Evolutionary conservation across 2,797 vertebrate genomes (phyloP).

Genomic region (Natrix natrix): DNA sequence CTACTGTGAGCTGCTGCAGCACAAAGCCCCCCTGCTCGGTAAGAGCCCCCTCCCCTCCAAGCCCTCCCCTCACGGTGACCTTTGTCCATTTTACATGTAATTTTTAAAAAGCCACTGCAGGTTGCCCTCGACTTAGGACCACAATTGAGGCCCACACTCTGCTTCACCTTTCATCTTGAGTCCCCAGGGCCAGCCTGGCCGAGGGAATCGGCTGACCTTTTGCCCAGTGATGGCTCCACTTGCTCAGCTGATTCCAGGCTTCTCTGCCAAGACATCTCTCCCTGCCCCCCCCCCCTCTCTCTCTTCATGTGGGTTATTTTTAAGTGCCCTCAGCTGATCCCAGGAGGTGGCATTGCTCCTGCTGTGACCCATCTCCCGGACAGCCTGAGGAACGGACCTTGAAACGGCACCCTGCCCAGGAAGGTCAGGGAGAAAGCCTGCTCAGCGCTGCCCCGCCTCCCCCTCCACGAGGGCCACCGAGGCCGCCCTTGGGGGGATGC

Average conservation of each 20-base stretch:
- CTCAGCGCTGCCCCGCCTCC: constrained; percentile 51
- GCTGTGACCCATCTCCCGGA: constrained; percentile 37
- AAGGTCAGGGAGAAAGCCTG: constrained; percentile 4
- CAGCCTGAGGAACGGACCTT: constrained; percentile 2
- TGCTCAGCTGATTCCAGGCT: constrained; percentile 61
- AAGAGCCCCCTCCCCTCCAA: constrained; percentile 58
- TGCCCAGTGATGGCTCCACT: background rate
- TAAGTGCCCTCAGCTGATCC: constrained; percentile 51
- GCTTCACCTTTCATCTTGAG: background rate
- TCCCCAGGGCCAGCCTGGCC: background rate
- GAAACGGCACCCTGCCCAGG: background rate
- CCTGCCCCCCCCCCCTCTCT: background rate
- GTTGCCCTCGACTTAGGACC: too few relatives aligned
- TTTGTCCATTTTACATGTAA: too few relatives aligned
- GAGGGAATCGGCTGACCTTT: constrained; percentile 39
- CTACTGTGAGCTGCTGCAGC: constrained; percentile 97
- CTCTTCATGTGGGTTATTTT: constrained; percentile 50
- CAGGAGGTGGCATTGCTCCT: constrained; percentile 43
- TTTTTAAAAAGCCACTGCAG: too few relatives aligned
- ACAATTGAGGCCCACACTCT: too few relatives aligned
- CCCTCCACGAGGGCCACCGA: constrained; percentile 54
- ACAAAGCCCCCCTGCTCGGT: constrained; percentile 98
- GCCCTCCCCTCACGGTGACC: too few relatives aligned
- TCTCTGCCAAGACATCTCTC: constrained; percentile 47
- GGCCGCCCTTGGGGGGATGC: constrained; percentile 22